A percentile compares a stretch with the other conserved stretches of the same genome.
These are phyloP conservation scores for Nymphalis c-album DNA, from an alignment of 2,888 invertebrate genomes.

Conservation along the genomic window DNA sequence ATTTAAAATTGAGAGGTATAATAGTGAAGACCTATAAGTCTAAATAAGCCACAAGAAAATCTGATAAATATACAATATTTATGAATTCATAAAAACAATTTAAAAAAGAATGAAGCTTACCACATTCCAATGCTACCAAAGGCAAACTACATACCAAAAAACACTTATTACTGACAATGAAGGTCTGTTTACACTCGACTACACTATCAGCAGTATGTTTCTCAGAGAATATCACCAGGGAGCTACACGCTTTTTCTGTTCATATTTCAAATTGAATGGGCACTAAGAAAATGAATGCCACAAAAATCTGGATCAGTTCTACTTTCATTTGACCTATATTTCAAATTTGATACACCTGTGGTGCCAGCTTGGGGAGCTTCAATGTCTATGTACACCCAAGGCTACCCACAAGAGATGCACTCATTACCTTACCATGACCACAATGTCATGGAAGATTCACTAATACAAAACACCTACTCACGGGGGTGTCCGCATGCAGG, in stretches of 20 bases:
- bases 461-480: slow-evolving; percentile 73
- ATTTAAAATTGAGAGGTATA: slow-evolving; percentile 55
- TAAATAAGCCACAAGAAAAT: slow-evolving; percentile 57
- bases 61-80: slow-evolving; percentile 40
- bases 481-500: slow-evolving; percentile 66
- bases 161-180: slow-evolving; percentile 50
- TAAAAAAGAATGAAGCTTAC: slow-evolving; percentile 61
- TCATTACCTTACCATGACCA: slow-evolving; percentile 61
- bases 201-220: slow-evolving; percentile 42
- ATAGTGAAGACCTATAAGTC: slow-evolving; percentile 51
- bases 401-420: slow-evolving; percentile 59
- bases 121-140: slow-evolving; percentile 58
- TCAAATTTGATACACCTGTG: slow-evolving; percentile 58
- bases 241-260: slow-evolving; percentile 45
- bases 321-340: slow-evolving; percentile 65
- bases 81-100: slow-evolving; percentile 59
- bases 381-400: slow-evolving; percentile 70
- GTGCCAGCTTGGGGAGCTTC: slow-evolving; percentile 59
- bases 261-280: slow-evolving; percentile 66
- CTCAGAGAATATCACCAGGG: slow-evolving; percentile 65
- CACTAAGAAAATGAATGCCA: slow-evolving; percentile 79
- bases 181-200: slow-evolving; percentile 44
- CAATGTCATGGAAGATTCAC: slow-evolving; percentile 71
- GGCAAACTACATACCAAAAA: slow-evolving; percentile 55
- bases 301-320: slow-evolving; percentile 73